A percentile compares a stretch with the other conserved stretches of the same genome.
These are phyloP conservation scores for Lamellibrachia luymesi DNA, from an alignment of 1,140 invertebrate genomes.

Conservation along the genomic window DNA sequence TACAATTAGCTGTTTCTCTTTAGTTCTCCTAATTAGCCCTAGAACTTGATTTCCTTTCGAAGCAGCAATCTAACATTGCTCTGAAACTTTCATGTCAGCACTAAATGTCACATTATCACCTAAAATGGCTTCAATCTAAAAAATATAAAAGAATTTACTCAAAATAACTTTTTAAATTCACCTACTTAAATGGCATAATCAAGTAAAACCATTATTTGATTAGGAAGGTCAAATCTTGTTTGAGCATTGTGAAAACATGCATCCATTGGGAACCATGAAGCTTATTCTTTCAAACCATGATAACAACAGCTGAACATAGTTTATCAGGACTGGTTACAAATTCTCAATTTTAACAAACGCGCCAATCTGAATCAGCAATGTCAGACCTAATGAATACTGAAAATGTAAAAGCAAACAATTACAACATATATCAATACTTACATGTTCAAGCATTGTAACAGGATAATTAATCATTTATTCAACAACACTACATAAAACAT, in stretches of 20 bases:
- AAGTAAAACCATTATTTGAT: neutral
- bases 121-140: neutral
- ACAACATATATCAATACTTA: neutral
- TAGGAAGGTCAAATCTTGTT: neutral
- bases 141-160: neutral
- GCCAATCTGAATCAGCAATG: neutral
- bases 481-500: neutral
- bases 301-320: neutral
- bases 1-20: no score
- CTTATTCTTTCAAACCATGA: neutral
- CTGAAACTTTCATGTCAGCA: no score
- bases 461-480: neutral
- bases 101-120: slow-evolving; percentile 51
- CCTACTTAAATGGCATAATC: neutral
- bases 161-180: neutral
- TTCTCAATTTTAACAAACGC: neutral
- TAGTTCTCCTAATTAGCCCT: no score
- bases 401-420: neutral
- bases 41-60: no score
- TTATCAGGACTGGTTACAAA: neutral
- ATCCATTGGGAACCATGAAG: neutral
- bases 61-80: no score
- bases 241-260: neutral
- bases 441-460: neutral
- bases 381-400: neutral